Base-by-base conservation (phyloP, 2,888 invertebrate genomes). In the Xanthia icteritia region DNA sequence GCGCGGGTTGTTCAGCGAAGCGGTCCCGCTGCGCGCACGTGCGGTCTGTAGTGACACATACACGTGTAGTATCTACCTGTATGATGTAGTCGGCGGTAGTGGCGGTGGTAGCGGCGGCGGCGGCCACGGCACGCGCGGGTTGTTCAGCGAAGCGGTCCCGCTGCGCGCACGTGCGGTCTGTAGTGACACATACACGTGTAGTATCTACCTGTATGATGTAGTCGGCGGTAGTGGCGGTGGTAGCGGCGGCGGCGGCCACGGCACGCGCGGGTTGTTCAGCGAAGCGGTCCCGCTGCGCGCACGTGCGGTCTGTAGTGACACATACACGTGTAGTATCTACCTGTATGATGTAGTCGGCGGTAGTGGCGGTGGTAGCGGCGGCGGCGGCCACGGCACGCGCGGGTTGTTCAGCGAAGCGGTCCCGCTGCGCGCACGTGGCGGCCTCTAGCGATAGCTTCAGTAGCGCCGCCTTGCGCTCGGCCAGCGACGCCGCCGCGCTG, bases 371-470 rank as follows among this genome's bases (percentile, higher is more conserved):
- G 89, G 98, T 97, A 83, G 97, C 97, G 91, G 99, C 99, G 87
- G 97, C 98, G 73, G 97, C 97, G 83, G 97, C 97, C 77, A 98
- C 98, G 77, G 98, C 98, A 78, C 98, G 97, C 73, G 99, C 98
- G 2, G 99, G 99, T 90, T 98, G 98, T 91, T 99, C 98, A 0
- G 98, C 98, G 95, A 99, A 99, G 84, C 98, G 97, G 93, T 99
- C 99, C 61, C 99, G 97, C 94, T 99, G 99, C n/a, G 99, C 99
- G 90, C 98, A 98, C 13, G 98, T 98, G 39, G 99, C 99, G 96
- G 99, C 98, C 94, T 99, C 98, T 87, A 99, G 97, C 63, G 99
- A 98, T 83, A 98, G 95, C 91, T 98, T 97, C 87, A 99, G 97
- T 89, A 99, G 97, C 90, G 97, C 97, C 89, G 98, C 97, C 71